Conservation (phyloP, 2,888 invertebrate genomes). For the Andrena dorsata region DNA sequence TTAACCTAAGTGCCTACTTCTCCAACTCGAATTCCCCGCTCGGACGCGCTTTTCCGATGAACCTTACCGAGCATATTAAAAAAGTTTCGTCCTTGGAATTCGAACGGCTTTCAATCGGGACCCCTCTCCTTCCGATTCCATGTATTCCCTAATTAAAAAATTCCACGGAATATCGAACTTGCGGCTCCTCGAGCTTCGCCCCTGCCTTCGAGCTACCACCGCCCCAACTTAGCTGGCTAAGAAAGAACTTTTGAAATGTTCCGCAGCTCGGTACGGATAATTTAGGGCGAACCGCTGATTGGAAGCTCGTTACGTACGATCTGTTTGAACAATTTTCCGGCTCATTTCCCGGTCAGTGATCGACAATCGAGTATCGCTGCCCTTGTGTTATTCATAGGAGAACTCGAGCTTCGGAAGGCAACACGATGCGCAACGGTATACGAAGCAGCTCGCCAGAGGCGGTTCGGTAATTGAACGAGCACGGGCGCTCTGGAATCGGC, state of each 20-base stretch:
- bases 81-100: constrained; percentile 55
- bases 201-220: not conserved
- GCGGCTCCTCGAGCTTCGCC: not conserved
- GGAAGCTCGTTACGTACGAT: too few species aligned
- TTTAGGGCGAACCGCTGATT: too few species aligned
- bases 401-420: not conserved
- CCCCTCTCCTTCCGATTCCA: constrained; percentile 21
- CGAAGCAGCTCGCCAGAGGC: constrained; percentile 7
- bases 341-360: not conserved
- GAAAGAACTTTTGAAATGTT: not conserved
- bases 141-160: constrained; percentile 56
- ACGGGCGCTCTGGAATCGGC: constrained; percentile 28
- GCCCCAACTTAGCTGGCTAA: not conserved
- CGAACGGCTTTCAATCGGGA: constrained; percentile 33
- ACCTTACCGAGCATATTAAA: constrained; percentile 49
- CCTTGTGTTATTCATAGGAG: not conserved
- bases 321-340: not conserved
- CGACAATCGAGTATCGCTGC: not conserved
- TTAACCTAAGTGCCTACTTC: constrained; percentile 49
- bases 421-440: constrained; percentile 39
- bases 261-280: too few species aligned
- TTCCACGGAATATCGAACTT: constrained; percentile 35
- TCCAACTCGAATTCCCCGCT: constrained; percentile 38
- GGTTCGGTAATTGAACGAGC: constrained; percentile 62
- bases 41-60: constrained; percentile 32